phyloP scores from a whole-genome alignment of 1,140 invertebrate genomes.

The Coptotermes formosanus region DNA sequence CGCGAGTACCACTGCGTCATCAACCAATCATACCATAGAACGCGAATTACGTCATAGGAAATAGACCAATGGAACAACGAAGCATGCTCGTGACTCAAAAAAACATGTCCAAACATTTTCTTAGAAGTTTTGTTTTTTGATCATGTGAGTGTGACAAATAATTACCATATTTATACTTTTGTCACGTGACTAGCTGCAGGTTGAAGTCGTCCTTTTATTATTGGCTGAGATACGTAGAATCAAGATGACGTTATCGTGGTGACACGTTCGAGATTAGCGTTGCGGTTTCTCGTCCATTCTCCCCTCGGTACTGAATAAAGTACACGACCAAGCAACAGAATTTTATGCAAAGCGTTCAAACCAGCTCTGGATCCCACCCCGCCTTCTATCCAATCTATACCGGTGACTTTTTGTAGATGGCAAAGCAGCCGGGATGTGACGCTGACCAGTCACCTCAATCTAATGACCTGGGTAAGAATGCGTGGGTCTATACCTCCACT shows the following conservation, averaged over 20 bases:
- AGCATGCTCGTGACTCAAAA: background rate
- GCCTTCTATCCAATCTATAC: no score
- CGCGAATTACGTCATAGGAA: background rate
- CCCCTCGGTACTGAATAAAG: background rate
- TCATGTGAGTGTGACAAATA: background rate
- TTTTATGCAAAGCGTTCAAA: no score
- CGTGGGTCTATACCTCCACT: no score
- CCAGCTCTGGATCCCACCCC: no score
- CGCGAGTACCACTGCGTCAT: background rate
- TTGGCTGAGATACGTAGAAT: background rate
- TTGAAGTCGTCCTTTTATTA: background rate
- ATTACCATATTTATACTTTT: background rate
- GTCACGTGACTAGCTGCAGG: background rate
- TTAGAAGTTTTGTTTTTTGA: background rate
- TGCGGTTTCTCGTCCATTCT: background rate
- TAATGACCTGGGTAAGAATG: no score
- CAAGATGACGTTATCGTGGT: background rate
- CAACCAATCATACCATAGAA: background rate
- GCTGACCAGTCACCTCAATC: no score
- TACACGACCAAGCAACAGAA: no score
- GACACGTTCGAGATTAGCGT: background rate
- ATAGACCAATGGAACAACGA: background rate
- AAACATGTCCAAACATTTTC: background rate
- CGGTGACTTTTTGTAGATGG: no score
- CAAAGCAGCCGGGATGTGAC: no score